A percentile compares a stretch with the other conserved stretches of the same genome.
phyloP scores from a whole-genome alignment of 2,113 vertebrate species.

The Mungos mungo region DNA sequence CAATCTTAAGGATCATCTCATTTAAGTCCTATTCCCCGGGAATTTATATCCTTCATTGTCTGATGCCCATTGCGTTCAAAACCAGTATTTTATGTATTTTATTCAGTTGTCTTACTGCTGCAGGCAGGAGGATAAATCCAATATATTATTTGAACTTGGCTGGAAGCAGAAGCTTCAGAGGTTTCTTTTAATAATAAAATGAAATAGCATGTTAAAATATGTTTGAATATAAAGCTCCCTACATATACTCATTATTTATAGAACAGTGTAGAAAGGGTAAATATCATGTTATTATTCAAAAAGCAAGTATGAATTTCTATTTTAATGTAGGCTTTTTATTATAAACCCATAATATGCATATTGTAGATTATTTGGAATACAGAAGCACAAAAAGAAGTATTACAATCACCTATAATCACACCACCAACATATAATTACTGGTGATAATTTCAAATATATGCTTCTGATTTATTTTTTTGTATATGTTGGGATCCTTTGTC shows the following conservation, averaged over 20 bases:
- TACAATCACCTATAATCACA: background rate
- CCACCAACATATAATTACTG: background rate
- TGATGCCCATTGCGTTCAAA: background rate
- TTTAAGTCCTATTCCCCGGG: background rate
- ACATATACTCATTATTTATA: background rate
- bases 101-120: background rate
- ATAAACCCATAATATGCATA: background rate
- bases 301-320: background rate
- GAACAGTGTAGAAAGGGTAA: background rate
- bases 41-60: background rate
- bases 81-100: background rate
- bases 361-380: background rate
- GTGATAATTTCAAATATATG: background rate
- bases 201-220: constrained; percentile 11
- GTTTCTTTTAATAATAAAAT: background rate
- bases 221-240: background rate
- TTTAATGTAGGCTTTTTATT: background rate
- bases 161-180: background rate
- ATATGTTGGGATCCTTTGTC: background rate
- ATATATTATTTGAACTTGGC: background rate
- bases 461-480: background rate
- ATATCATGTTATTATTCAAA: background rate
- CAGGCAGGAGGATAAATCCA: background rate
- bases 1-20: background rate
- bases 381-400: background rate